A percentile compares a stretch with the other conserved stretches of the same genome.
Evolutionary conservation across 1,140 invertebrate species (phyloP).

Genomic region (Tribolium madens): DNA sequence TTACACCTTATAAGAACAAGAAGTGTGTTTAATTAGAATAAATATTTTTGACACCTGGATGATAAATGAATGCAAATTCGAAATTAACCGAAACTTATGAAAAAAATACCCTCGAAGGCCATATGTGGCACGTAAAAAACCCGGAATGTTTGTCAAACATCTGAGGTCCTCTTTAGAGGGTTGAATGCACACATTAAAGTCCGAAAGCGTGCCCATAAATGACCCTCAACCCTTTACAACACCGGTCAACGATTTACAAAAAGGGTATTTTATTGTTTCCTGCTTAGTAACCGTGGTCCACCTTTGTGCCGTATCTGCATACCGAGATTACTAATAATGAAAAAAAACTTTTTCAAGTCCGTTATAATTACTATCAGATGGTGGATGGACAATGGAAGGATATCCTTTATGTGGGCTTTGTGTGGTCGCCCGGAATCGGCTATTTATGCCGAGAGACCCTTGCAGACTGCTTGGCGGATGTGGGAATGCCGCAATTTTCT

Average conservation of each 20-base stretch:
- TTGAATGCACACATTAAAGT: slow-evolving; percentile 40
- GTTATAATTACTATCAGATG: slow-evolving; percentile 56
- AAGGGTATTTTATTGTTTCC: slow-evolving; percentile 55
- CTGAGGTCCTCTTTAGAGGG: slow-evolving; percentile 36
- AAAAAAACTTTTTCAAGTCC: slow-evolving; percentile 46
- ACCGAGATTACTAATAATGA: slow-evolving; percentile 55
- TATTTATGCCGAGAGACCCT: slow-evolving; percentile 36
- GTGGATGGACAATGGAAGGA: slow-evolving; percentile 52
- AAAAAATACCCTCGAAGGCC: slow-evolving; percentile 6
- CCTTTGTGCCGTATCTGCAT: slow-evolving; percentile 52
- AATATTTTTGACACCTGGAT: slow-evolving; percentile 18
- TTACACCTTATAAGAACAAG: too few species aligned
- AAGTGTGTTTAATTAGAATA: too few species aligned
- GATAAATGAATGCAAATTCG: slow-evolving; percentile 26
- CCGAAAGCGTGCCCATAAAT: slow-evolving; percentile 43
- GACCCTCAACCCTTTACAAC: slow-evolving; percentile 43
- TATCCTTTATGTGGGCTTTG: slow-evolving; percentile 52
- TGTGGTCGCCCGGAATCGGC: slow-evolving; percentile 46
- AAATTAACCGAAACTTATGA: neutral
- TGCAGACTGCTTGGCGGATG: slow-evolving; percentile 11
- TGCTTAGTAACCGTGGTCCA: slow-evolving; percentile 51
- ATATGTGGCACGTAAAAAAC: slow-evolving; percentile 8
- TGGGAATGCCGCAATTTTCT: slow-evolving; percentile 38
- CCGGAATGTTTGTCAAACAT: slow-evolving; percentile 40
- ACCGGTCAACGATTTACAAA: slow-evolving; percentile 49